Evolutionary conservation across 2,113 vertebrate species (phyloP).

Genomic region (Terrapene triunguis): DNA sequence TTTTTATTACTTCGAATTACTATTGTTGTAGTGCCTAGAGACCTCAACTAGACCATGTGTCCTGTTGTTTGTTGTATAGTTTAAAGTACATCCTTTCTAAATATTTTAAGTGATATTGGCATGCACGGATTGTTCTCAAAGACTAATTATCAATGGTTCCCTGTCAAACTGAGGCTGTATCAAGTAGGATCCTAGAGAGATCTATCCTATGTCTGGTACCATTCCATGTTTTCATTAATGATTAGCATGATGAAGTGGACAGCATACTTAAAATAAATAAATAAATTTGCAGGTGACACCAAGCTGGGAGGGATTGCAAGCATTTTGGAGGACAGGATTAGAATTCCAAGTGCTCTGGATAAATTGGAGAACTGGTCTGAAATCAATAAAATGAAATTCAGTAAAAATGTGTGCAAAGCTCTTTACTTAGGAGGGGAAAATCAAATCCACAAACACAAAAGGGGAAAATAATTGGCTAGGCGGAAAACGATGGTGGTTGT

Average conservation of each 20-base stretch:
- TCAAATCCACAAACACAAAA: not conserved
- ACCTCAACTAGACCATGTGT: not conserved
- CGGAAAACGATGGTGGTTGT: not conserved
- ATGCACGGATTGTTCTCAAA: not conserved
- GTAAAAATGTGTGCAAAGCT: not conserved
- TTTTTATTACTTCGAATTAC: not conserved
- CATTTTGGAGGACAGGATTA: not conserved
- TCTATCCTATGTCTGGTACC: not conserved
- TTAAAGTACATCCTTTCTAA: not conserved
- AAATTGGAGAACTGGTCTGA: not conserved
- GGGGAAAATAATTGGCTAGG: not conserved
- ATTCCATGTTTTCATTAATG: not conserved
- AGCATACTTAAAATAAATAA: too few species aligned
- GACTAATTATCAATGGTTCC: not conserved
- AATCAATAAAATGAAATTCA: not conserved
- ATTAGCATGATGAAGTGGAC: not conserved
- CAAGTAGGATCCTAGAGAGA: not conserved
- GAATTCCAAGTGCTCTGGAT: not conserved
- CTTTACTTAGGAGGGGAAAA: not conserved
- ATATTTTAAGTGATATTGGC: not conserved
- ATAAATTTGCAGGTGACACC: not conserved
- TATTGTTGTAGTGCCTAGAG: slow-evolving; percentile 13
- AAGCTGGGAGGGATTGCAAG: not conserved
- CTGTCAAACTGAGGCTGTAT: not conserved
- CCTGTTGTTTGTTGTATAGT: not conserved